These are phyloP conservation scores for Nomada fucata DNA, from an alignment of 2,888 invertebrate genomes.

Conservation along the genomic window DNA sequence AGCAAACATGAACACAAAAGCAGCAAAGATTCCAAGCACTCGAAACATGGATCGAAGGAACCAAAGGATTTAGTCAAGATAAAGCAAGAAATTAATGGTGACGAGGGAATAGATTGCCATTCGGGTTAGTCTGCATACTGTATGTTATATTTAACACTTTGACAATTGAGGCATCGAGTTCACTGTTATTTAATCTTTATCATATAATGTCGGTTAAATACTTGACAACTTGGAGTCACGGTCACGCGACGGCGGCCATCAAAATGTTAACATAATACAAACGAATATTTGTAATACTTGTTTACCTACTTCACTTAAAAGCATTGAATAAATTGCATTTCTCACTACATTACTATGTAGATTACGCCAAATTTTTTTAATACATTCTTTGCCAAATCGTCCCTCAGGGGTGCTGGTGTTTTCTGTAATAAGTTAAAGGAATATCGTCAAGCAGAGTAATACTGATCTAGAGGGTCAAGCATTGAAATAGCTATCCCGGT, in stretches of 20 bases:
- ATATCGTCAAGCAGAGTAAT: too few relatives aligned
- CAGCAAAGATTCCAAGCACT: slow-evolving; percentile 58
- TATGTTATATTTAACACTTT: not conserved
- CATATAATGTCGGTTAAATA: too few relatives aligned
- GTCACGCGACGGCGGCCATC: too few relatives aligned
- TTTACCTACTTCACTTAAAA: slow-evolving; percentile 16
- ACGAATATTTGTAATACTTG: slow-evolving; percentile 11
- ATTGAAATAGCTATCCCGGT: too few relatives aligned
- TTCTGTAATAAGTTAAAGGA: not conserved
- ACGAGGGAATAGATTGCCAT: slow-evolving; percentile 89
- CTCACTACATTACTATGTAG: slow-evolving; percentile 16
- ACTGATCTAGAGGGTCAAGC: too few relatives aligned
- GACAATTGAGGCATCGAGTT: not conserved
- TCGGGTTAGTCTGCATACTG: slow-evolving; percentile 85
- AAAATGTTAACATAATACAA: too few relatives aligned
- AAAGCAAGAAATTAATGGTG: slow-evolving; percentile 84
- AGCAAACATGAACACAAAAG: slow-evolving; percentile 60
- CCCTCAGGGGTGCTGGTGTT: not conserved
- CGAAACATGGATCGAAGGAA: slow-evolving; percentile 68
- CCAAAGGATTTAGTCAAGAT: slow-evolving; percentile 78
- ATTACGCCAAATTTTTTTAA: slow-evolving; percentile 13
- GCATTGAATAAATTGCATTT: slow-evolving; percentile 20
- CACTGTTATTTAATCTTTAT: too few relatives aligned
- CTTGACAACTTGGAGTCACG: too few relatives aligned
- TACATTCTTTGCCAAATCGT: not conserved